phyloP scores from a whole-genome alignment of 2,797 vertebrate species.

The Pachyuromys duprasi region DNA sequence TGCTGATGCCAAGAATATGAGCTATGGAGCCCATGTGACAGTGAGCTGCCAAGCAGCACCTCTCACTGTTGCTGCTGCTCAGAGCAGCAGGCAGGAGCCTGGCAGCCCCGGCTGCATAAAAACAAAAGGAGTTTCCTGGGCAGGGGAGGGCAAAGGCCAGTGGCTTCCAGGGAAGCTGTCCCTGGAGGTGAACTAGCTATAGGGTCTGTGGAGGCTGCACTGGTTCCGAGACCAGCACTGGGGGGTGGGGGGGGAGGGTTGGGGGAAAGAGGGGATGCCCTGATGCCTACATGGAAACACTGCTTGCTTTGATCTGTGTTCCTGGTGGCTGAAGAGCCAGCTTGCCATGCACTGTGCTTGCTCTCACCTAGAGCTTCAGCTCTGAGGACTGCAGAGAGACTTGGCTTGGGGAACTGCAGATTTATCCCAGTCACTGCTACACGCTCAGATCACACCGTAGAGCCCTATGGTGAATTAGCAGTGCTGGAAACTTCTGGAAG shows the following conservation, averaged over 20 bases:
- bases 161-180: fast-evolving
- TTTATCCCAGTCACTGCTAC: neutral
- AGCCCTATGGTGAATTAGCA: neutral
- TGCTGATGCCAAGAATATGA: neutral
- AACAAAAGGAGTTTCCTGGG: neutral
- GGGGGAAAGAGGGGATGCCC: too few relatives aligned
- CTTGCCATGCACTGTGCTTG: fast-evolving
- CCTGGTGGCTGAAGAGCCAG: fast-evolving
- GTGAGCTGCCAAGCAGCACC: neutral
- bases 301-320: neutral
- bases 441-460: neutral
- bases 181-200: fast-evolving
- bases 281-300: neutral
- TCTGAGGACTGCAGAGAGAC: neutral
- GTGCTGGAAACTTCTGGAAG: neutral
- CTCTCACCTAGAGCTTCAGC: neutral
- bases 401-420: neutral
- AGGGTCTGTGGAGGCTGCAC: neutral
- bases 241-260: neutral
- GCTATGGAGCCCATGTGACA: neutral
- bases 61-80: too few relatives aligned
- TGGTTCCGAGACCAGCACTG: fast-evolving
- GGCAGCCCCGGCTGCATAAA: constrained; percentile 29
- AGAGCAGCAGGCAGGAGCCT: neutral
- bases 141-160: neutral